phyloP scores from a whole-genome alignment of 1,140 invertebrate species.

The Sipha flava region DNA sequence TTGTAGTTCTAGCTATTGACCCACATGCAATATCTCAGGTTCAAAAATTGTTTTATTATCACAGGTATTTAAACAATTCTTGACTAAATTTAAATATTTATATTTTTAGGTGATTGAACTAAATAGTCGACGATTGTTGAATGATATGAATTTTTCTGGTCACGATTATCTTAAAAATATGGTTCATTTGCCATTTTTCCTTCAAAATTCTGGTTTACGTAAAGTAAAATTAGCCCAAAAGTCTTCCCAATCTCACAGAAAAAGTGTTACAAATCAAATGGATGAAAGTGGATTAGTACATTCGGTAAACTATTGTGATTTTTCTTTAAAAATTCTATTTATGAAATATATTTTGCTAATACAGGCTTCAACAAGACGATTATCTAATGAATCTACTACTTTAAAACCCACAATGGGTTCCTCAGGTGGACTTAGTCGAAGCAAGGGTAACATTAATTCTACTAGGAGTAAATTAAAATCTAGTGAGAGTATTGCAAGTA shows the following conservation, averaged over 20 bases:
- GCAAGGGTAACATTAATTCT: conserved; percentile 48
- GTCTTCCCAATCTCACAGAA: conserved; percentile 45
- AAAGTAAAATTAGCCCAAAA: conserved; percentile 80
- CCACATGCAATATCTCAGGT: conserved; percentile 94
- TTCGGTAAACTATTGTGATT: background rate
- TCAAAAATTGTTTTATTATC: conserved; percentile 11
- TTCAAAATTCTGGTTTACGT: conserved; percentile 89
- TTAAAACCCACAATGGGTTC: background rate
- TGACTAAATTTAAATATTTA: background rate
- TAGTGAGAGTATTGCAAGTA: conserved; percentile 81
- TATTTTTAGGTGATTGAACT: conserved; percentile 72
- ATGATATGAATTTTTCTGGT: conserved; percentile 81
- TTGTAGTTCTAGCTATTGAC: conserved; percentile 88
- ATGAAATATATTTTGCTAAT: conserved; percentile 1
- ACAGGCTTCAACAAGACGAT: conserved; percentile 56
- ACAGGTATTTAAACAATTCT: background rate
- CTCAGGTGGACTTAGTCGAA: conserved; percentile 43
- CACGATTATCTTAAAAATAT: conserved; percentile 93
- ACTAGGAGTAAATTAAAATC: conserved; percentile 56
- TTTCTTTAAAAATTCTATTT: background rate
- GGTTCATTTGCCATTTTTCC: conserved; percentile 93
- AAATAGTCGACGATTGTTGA: conserved; percentile 74
- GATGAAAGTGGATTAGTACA: conserved; percentile 34
- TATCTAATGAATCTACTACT: conserved; percentile 55
- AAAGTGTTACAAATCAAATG: conserved; percentile 34